Conservation (phyloP, 2,888 invertebrate genomes). For the Aphrophora alni region DNA sequence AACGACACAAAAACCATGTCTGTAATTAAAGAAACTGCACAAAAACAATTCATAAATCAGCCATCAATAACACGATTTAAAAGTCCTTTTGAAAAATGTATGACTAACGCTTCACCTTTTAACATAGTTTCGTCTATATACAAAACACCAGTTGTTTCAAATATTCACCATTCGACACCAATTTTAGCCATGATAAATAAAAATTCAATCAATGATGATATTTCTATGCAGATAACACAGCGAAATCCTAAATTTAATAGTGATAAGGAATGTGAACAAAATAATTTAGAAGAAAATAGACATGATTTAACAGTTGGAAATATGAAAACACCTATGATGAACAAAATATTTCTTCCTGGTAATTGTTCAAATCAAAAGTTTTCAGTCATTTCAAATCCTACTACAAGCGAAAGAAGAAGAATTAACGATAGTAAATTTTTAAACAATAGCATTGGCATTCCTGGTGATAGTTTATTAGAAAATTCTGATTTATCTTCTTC, state of each 20-base stretch:
- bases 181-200: neutral
- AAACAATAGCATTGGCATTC: neutral
- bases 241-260: neutral
- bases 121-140: neutral
- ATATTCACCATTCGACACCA: neutral
- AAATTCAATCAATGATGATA: neutral
- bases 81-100: neutral
- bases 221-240: neutral
- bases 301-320: neutral
- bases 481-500: neutral
- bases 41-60: too few relatives aligned
- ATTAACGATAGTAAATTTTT: neutral
- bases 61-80: too few relatives aligned
- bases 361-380: neutral
- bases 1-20: neutral
- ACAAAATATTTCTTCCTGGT: neutral
- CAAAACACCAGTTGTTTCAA: neutral
- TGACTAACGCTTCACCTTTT: neutral
- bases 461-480: neutral
- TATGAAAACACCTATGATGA: neutral
- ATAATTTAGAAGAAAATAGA: neutral
- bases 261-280: neutral
- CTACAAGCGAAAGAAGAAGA: neutral
- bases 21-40: too few relatives aligned
- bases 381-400: neutral